Percentiles rank a stretch among this genome's conserved stretches.
These are phyloP conservation scores for Tretioscincus oriximinensis DNA, from an alignment of 2,113 vertebrate species.

Conservation along the genomic window DNA sequence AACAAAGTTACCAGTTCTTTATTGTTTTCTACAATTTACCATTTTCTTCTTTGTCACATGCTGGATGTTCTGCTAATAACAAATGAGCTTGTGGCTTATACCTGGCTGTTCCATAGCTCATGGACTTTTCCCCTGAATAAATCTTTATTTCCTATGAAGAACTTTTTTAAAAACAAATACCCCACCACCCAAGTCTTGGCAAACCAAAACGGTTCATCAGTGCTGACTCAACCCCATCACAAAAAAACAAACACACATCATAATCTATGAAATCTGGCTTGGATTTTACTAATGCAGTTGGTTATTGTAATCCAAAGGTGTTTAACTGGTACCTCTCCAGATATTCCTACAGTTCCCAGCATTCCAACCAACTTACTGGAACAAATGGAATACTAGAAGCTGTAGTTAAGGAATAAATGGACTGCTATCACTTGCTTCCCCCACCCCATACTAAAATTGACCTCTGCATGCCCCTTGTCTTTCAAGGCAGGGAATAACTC, in stretches of 20 bases:
- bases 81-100: not conserved
- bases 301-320: too few species aligned
- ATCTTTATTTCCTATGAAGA: not conserved
- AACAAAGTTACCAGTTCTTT: not conserved
- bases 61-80: not conserved
- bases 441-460: not conserved
- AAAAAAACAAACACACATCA: not conserved
- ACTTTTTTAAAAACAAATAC: not conserved
- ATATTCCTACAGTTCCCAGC: too few species aligned
- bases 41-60: not conserved
- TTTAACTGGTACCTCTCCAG: too few species aligned
- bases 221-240: not conserved
- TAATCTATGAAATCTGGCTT: too few species aligned
- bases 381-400: too few species aligned
- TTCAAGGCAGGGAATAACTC: not conserved
- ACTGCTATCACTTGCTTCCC: not conserved
- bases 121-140: not conserved
- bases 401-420: too few species aligned
- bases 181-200: too few species aligned
- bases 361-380: not conserved
- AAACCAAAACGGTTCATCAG: not conserved
- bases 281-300: too few species aligned
- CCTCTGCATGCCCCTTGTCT: not conserved
- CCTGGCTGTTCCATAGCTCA: not conserved
- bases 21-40: not conserved